These are phyloP conservation scores for Apolygus lucorum DNA, from an alignment of 1,140 invertebrate genomes.

Conservation along the genomic window DNA sequence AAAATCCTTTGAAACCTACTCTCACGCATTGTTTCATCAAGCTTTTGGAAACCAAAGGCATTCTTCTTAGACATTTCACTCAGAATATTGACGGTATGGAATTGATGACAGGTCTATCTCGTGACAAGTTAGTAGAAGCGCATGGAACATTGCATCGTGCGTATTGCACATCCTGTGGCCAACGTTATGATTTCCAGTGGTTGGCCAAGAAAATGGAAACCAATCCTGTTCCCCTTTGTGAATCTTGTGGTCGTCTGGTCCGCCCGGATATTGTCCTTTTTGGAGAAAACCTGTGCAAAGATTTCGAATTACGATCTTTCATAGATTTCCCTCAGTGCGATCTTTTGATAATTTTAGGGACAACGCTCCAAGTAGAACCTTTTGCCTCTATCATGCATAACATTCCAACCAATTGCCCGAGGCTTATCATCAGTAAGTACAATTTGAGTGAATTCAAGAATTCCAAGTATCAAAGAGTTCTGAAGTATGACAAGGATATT, in stretches of 20 bases:
- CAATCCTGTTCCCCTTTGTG: slow-evolving; percentile 62
- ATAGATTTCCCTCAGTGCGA: slow-evolving; percentile 81
- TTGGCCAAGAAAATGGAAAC: slow-evolving; percentile 50
- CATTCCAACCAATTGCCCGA: slow-evolving; percentile 51
- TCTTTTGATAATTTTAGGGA: slow-evolving; percentile 89
- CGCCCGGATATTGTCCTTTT: slow-evolving; percentile 95
- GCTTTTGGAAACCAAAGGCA: slow-evolving; percentile 65
- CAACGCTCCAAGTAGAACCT: slow-evolving; percentile 87
- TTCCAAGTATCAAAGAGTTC: slow-evolving; percentile 36
- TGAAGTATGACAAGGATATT: neutral
- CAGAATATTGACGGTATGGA: slow-evolving; percentile 93
- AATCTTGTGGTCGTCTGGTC: slow-evolving; percentile 61
- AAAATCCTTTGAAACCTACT: slow-evolving; percentile 69
- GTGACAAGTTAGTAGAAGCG: slow-evolving; percentile 81
- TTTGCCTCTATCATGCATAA: slow-evolving; percentile 69
- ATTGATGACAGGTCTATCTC: slow-evolving; percentile 64
- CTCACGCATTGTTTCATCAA: slow-evolving; percentile 73
- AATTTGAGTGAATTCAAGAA: slow-evolving; percentile 31
- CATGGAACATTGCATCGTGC: slow-evolving; percentile 87
- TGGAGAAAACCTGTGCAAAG: slow-evolving; percentile 73
- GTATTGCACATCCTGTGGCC: slow-evolving; percentile 70
- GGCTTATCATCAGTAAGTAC: slow-evolving; percentile 65
- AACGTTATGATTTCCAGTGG: slow-evolving; percentile 70
- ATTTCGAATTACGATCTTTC: slow-evolving; percentile 56
- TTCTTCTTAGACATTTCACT: slow-evolving; percentile 73